These are phyloP conservation scores for Andrena flavipes DNA, from an alignment of 2,888 invertebrate genomes.

Conservation along the genomic window DNA sequence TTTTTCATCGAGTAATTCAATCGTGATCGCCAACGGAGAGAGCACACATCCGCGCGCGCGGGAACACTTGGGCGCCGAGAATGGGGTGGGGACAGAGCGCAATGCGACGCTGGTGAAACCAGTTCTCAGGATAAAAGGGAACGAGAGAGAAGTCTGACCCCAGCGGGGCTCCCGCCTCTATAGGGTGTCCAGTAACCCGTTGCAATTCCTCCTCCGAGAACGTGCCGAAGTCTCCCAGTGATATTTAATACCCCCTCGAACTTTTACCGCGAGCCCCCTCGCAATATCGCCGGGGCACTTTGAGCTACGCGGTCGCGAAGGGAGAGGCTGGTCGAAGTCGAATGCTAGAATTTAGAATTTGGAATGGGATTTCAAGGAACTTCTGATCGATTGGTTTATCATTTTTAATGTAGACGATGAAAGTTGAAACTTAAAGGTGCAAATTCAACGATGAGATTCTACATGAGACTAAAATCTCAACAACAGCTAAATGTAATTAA, in stretches of 20 bases:
- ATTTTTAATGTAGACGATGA: too few species aligned
- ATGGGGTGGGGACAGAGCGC: slow-evolving; percentile 55
- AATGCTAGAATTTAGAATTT: too few species aligned
- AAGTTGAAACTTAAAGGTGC: too few species aligned
- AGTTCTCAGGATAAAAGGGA: slow-evolving; percentile 69
- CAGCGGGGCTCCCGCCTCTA: slow-evolving; percentile 56
- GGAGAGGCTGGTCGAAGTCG: too few species aligned
- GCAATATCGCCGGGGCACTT: slow-evolving; percentile 6
- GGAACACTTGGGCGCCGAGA: neutral
- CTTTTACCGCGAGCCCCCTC: slow-evolving; percentile 1
- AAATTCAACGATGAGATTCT: too few species aligned
- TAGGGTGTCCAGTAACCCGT: slow-evolving; percentile 62
- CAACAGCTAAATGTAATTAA: too few species aligned
- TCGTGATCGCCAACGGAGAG: slow-evolving; percentile 60
- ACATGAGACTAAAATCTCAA: too few species aligned
- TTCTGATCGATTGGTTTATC: too few species aligned
- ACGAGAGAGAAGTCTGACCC: slow-evolving; percentile 64
- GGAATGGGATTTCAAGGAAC: too few species aligned
- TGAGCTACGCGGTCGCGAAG: neutral
- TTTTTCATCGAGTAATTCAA: slow-evolving; percentile 63
- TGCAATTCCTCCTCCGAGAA: slow-evolving; percentile 22
- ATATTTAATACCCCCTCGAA: slow-evolving; percentile 17
- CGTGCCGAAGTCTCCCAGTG: slow-evolving; percentile 6
- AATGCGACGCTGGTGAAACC: slow-evolving; percentile 70
- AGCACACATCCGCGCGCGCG: neutral